phyloP scores from a whole-genome alignment of 2,113 vertebrate genomes.

The Brevimyrus niger region DNA sequence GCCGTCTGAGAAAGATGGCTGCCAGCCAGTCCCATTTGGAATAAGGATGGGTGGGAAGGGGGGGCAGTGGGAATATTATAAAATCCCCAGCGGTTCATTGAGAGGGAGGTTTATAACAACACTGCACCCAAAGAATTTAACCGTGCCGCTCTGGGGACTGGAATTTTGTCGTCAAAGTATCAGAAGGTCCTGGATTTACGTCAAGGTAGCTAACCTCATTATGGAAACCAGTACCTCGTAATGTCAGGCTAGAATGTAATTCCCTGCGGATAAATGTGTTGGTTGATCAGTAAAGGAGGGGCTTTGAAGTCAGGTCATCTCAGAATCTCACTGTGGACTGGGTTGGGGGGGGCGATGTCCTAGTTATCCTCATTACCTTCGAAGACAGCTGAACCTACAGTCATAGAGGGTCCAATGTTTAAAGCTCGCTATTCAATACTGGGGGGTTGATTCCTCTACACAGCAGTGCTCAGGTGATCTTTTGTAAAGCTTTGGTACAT shows the following conservation, averaged over 20 bases:
- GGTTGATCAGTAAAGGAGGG: not conserved
- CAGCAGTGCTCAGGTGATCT: not conserved
- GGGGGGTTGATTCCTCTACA: not conserved
- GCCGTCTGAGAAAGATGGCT: not conserved
- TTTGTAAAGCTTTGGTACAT: not conserved
- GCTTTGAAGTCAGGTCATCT: not conserved
- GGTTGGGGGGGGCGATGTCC: not conserved
- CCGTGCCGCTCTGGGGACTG: not conserved
- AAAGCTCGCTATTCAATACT: not conserved
- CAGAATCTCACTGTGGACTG: not conserved
- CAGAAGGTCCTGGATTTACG: not conserved
- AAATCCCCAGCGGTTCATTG: not conserved
- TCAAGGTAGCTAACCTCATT: not conserved
- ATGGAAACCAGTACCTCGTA: not conserved
- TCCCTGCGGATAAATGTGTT: not conserved
- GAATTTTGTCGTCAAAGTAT: not conserved
- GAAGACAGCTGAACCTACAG: not conserved
- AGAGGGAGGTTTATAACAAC: not conserved
- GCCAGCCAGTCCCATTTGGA: not conserved
- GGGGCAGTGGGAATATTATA: not conserved
- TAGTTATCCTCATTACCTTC: not conserved
- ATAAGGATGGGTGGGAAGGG: not conserved
- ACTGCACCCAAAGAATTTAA: not conserved
- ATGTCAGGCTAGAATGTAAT: not conserved
- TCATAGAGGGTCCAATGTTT: not conserved